Conservation (phyloP, 2,888 invertebrate species). For the Carpatolechia fugitivella region DNA sequence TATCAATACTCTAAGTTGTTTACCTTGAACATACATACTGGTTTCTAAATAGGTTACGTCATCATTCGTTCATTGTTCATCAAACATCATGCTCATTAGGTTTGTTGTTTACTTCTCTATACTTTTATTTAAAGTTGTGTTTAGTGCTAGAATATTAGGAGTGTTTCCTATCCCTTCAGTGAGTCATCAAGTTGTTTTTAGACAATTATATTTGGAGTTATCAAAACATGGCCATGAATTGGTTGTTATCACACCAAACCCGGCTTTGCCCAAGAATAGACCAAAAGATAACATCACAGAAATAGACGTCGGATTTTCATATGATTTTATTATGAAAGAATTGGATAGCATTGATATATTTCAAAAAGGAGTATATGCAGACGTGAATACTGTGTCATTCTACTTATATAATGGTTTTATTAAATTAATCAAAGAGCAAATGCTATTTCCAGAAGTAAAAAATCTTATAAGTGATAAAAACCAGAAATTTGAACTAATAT, state of each 20-base stretch:
- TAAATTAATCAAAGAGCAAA: background rate
- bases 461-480: slow-evolving; percentile 30
- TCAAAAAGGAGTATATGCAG: background rate
- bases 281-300: slow-evolving; percentile 47
- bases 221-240: slow-evolving; percentile 57
- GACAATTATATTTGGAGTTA: slow-evolving; percentile 45
- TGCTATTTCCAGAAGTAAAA: background rate
- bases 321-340: slow-evolving; percentile 14
- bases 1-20: no score
- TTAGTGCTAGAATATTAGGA: slow-evolving; percentile 43
- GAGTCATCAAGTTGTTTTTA: slow-evolving; percentile 49
- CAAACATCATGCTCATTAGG: no score
- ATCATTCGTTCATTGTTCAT: no score
- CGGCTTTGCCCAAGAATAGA: slow-evolving; percentile 31
- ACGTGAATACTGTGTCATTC: slow-evolving; percentile 3
- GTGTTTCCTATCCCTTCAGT: slow-evolving; percentile 46
- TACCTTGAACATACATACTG: no score
- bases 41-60: no score
- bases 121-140: no score
- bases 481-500: slow-evolving; percentile 37
- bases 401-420: background rate
- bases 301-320: slow-evolving; percentile 45
- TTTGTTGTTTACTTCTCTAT: no score
- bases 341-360: slow-evolving; percentile 3
- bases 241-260: slow-evolving; percentile 50